A percentile compares a stretch with the other conserved stretches of the same genome.
phyloP scores from a whole-genome alignment of 1,140 invertebrate genomes.

The Drosophila santomea region DNA sequence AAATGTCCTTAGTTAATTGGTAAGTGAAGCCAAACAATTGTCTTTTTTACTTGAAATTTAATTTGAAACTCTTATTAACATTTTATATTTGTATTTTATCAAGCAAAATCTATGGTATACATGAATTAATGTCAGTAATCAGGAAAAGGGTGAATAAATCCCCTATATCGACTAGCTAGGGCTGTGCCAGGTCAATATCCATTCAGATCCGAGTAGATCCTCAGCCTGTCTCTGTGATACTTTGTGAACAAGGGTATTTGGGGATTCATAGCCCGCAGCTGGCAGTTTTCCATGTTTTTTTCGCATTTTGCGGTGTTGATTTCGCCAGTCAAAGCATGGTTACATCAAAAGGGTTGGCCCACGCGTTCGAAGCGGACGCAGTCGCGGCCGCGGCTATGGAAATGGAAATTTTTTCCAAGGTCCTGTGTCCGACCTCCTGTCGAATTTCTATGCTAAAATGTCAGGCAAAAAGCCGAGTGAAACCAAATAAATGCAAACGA shows the following conservation, averaged over 20 bases:
- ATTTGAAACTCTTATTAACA: too few relatives aligned
- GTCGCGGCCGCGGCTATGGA: slow-evolving; percentile 44
- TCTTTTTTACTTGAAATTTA: too few relatives aligned
- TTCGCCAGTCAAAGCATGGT: slow-evolving; percentile 72
- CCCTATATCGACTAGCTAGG: too few relatives aligned
- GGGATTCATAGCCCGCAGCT: background rate
- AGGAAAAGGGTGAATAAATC: too few relatives aligned
- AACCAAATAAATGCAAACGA: slow-evolving; percentile 81
- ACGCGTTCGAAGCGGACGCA: slow-evolving; percentile 34
- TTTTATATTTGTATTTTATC: too few relatives aligned
- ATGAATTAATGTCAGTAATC: too few relatives aligned
- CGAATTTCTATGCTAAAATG: slow-evolving; percentile 82
- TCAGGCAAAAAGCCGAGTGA: slow-evolving; percentile 63
- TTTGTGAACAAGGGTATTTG: slow-evolving; percentile 18
- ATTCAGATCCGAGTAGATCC: background rate
- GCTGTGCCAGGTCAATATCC: background rate
- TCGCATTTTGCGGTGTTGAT: slow-evolving; percentile 66
- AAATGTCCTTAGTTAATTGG: too few relatives aligned
- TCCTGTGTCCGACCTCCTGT: slow-evolving; percentile 52
- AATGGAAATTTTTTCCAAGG: slow-evolving; percentile 71
- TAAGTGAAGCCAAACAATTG: too few relatives aligned
- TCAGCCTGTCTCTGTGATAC: background rate
- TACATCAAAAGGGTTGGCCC: slow-evolving; percentile 80
- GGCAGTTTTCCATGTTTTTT: slow-evolving; percentile 11
- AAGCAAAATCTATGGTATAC: too few relatives aligned